These are phyloP conservation scores for Apus apus DNA, from an alignment of 2,113 vertebrate species.

Conservation along the genomic window DNA sequence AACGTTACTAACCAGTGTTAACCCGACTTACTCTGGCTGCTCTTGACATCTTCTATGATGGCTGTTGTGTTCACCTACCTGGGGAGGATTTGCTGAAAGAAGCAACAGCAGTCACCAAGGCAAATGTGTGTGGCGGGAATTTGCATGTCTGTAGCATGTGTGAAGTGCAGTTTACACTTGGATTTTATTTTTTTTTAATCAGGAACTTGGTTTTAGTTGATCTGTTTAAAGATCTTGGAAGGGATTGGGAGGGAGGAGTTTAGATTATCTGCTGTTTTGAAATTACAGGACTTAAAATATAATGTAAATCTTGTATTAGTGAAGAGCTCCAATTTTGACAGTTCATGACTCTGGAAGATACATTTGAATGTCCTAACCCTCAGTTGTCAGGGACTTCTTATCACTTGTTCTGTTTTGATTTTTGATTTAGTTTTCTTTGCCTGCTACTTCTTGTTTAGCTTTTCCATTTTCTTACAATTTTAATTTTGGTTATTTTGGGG, in stretches of 20 bases:
- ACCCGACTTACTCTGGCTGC: slow-evolving; percentile 77
- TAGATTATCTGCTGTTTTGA: slow-evolving; percentile 7
- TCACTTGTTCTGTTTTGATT: slow-evolving; percentile 65
- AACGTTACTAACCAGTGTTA: slow-evolving; percentile 85
- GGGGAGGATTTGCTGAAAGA: slow-evolving; percentile 75
- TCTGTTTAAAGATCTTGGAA: background rate
- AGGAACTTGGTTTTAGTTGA: slow-evolving; percentile 17
- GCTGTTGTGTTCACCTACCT: slow-evolving; percentile 73
- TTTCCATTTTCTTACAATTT: slow-evolving; percentile 87
- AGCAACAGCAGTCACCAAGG: slow-evolving; percentile 80
- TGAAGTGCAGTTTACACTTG: slow-evolving; percentile 71
- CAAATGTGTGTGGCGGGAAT: slow-evolving; percentile 70
- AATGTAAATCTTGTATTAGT: slow-evolving; percentile 20
- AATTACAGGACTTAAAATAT: background rate
- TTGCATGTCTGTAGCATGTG: slow-evolving; percentile 86
- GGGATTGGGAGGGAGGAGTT: slow-evolving; percentile 38
- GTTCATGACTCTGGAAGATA: slow-evolving; percentile 32
- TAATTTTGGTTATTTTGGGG: slow-evolving; percentile 92
- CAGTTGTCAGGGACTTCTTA: slow-evolving; percentile 53
- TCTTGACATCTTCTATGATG: slow-evolving; percentile 72
- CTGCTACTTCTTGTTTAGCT: slow-evolving; percentile 74
- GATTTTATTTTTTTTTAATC: background rate
- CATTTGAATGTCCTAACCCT: slow-evolving; percentile 38
- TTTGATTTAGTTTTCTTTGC: slow-evolving; percentile 78
- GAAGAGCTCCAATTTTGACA: slow-evolving; percentile 41